Base-by-base conservation (phyloP, 2,113 vertebrate genomes). In the Regulus satrapa region DNA sequence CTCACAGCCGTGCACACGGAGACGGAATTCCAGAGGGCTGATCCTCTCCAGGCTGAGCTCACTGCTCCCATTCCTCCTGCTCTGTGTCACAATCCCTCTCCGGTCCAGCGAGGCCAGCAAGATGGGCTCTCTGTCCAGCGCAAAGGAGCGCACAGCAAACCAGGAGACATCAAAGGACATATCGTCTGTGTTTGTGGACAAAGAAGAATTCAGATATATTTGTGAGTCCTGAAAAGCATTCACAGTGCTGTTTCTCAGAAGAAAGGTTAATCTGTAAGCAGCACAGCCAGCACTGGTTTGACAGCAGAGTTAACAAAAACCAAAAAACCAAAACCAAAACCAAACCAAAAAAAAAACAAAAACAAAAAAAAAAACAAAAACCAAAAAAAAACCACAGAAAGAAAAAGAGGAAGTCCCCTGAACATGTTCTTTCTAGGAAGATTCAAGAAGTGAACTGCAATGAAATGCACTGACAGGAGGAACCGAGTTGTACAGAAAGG, bases 101-200 rank as follows among this genome's bases (percentile, higher is more conserved):
- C 98, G 98, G 97, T 99, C 99, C 43, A 99, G 76, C 0, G 96
- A 98, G 40, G 97, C 98, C 80, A 99, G 94, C 63, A 98, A 91
- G 56, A 96, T 17, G 0, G 97, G 92, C 28, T 89, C 96, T 9
- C 95, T 97, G 82, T 98, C 97, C 43, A 98, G 94, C 0, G 98
- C 96, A 4, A 98, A 98, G 71, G 98, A 98, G 41, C 97, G 95
- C 41, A 98, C 98, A 10, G 98, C 98, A 85, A 98, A 99, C 99
- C 99, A 99, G 67, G 97, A 98, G 76, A 99, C 98, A 14, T 99
- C 99, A 6, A 99, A 99, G 7, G 98, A 98, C 97, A 99, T 96
- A 67, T 99, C 98, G 19, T 99, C 99, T 99, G 88, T 0, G 23
- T 84, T 71, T 20, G 64, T 38, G 69, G 79, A 75, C 43, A 89